Evolutionary conservation across 1,140 invertebrate genomes (phyloP).

Genomic region (Lepidotrigona ventralis): DNA sequence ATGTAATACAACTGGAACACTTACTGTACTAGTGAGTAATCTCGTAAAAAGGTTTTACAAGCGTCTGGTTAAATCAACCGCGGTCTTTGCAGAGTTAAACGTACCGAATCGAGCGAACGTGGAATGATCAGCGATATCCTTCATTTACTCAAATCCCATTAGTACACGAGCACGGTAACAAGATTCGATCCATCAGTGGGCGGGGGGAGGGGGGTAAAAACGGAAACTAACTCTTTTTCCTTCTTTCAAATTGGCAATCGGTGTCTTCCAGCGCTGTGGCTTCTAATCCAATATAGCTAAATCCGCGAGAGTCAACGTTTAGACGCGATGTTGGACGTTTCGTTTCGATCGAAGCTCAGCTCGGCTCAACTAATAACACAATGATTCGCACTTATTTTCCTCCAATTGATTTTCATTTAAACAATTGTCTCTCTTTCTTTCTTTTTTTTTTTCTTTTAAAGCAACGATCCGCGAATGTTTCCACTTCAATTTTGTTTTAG

Average conservation of each 20-base stretch:
- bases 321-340: not conserved
- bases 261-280: constrained; percentile 10
- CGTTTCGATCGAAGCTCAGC: not conserved
- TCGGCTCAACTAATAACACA: not conserved
- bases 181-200: not conserved
- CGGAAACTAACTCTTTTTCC: not conserved
- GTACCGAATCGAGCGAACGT: not conserved
- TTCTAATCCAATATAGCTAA: constrained; percentile 34
- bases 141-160: constrained; percentile 6
- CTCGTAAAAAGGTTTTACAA: not conserved
- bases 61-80: not conserved
- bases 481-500: not conserved
- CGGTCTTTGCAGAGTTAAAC: not conserved
- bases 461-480: not conserved
- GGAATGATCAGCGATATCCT: not conserved
- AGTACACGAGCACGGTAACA: not conserved
- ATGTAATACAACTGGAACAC: too few species aligned
- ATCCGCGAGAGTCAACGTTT: not conserved
- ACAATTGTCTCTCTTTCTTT: too few species aligned
- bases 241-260: constrained; percentile 12
- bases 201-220: not conserved
- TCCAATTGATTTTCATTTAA: not conserved
- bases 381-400: not conserved
- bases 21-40: not conserved
- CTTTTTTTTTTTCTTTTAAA: not conserved